phyloP scores from a whole-genome alignment of 2,113 vertebrate species.

The Chrysochloris asiatica region DNA sequence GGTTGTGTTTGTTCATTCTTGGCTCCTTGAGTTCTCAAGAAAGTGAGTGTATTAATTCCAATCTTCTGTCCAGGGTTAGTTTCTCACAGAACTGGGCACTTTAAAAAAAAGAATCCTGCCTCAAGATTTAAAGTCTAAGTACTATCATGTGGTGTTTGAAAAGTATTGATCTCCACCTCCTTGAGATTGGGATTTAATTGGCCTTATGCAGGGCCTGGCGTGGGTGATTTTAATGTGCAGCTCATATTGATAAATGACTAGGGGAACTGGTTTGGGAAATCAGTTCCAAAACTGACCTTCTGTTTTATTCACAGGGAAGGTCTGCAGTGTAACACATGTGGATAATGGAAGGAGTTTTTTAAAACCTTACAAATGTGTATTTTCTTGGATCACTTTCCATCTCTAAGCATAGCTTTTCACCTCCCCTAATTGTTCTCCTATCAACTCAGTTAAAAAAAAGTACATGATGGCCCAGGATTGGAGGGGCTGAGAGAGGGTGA shows the following conservation, averaged over 20 bases:
- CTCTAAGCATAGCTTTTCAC: neutral
- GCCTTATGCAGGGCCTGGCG: neutral
- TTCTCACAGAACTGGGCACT: neutral
- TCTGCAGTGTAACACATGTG: neutral
- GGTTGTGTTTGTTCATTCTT: neutral
- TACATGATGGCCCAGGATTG: neutral
- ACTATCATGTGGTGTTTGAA: neutral
- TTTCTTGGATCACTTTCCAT: conserved; percentile 4
- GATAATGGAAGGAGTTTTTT: neutral
- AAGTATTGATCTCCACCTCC: neutral
- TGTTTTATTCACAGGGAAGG: neutral
- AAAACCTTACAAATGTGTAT: neutral
- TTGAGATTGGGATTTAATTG: neutral
- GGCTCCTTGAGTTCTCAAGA: conserved; percentile 28
- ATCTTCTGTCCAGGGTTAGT: neutral
- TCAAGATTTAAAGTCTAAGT: conserved; percentile 26
- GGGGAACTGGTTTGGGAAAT: neutral
- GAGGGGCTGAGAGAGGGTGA: neutral
- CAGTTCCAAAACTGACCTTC: neutral
- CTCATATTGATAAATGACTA: neutral
- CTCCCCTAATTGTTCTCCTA: neutral
- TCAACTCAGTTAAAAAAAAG: neutral
- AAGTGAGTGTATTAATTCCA: conserved; percentile 5
- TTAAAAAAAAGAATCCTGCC: neutral
- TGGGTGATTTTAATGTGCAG: neutral